Percentiles rank a stretch among this genome's conserved stretches.
Conservation (phyloP, 2,888 invertebrate species). For the Leistus spinibarbis region DNA sequence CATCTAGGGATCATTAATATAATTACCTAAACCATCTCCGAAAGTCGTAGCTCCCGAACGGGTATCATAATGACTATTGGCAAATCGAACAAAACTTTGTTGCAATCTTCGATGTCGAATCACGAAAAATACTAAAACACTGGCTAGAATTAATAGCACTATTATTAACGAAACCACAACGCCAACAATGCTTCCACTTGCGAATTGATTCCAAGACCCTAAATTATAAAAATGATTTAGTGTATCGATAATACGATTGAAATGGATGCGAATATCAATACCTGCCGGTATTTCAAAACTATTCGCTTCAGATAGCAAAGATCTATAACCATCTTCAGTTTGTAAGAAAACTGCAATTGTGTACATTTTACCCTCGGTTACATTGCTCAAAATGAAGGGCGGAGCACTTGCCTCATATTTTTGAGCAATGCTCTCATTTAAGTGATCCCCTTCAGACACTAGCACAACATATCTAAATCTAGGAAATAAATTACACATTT, state of each 20-base stretch:
- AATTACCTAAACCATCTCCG: constrained; percentile 71
- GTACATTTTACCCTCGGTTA: constrained; percentile 61
- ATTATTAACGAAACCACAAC: constrained; percentile 60
- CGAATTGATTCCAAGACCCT: constrained; percentile 45
- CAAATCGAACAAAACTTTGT: constrained; percentile 79
- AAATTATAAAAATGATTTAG: constrained; percentile 6
- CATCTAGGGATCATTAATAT: background rate
- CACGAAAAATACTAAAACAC: constrained; percentile 65
- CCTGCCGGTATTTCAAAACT: constrained; percentile 51
- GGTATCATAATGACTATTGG: constrained; percentile 84
- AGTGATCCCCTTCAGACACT: constrained; percentile 62
- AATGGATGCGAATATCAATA: too few relatives aligned
- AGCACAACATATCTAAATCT: constrained; percentile 69
- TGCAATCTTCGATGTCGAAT: constrained; percentile 75
- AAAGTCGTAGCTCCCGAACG: constrained; percentile 87
- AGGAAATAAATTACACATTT: too few relatives aligned
- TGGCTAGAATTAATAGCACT: constrained; percentile 62
- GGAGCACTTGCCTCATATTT: constrained; percentile 60
- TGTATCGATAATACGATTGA: too few relatives aligned
- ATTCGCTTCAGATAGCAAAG: constrained; percentile 66
- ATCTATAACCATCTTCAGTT: constrained; percentile 66
- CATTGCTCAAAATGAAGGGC: constrained; percentile 62
- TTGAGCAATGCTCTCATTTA: constrained; percentile 60
- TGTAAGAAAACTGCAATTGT: constrained; percentile 69
- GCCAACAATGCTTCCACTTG: constrained; percentile 54